These are phyloP conservation scores for Neotoxoptera formosana DNA, from an alignment of 1,140 invertebrate species.

Conservation along the genomic window DNA sequence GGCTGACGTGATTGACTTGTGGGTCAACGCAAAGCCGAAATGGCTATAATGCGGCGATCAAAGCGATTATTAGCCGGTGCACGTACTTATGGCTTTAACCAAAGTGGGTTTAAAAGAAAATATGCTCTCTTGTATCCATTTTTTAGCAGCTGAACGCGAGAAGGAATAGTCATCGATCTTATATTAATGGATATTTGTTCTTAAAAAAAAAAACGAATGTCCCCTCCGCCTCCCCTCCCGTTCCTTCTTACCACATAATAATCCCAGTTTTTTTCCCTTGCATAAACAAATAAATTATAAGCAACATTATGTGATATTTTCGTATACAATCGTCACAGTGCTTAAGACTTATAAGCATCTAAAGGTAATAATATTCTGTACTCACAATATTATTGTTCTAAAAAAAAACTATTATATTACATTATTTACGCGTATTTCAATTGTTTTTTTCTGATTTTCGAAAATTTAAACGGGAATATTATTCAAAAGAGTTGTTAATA, in stretches of 20 bases:
- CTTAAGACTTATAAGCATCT: neutral
- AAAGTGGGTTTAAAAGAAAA: neutral
- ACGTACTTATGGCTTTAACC: constrained; percentile 2
- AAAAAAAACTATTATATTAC: neutral
- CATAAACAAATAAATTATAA: neutral
- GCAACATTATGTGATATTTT: neutral
- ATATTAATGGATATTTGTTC: neutral
- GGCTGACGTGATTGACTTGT: neutral
- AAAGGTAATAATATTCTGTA: neutral
- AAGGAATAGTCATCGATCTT: neutral
- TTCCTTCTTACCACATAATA: neutral
- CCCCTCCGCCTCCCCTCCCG: no score
- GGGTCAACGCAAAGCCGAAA: neutral
- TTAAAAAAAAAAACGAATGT: neutral
- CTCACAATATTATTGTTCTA: neutral
- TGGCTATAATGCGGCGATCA: neutral
- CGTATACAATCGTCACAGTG: neutral
- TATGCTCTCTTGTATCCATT: neutral
- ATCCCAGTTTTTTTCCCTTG: neutral
- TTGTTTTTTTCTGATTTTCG: no score
- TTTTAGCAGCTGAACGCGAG: neutral
- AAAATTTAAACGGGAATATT: neutral
- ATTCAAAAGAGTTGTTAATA: neutral
- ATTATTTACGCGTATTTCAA: no score
- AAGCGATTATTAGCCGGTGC: neutral